Base-by-base conservation (phyloP, 2,113 vertebrate species). In the Thunnus thynnus region DNA sequence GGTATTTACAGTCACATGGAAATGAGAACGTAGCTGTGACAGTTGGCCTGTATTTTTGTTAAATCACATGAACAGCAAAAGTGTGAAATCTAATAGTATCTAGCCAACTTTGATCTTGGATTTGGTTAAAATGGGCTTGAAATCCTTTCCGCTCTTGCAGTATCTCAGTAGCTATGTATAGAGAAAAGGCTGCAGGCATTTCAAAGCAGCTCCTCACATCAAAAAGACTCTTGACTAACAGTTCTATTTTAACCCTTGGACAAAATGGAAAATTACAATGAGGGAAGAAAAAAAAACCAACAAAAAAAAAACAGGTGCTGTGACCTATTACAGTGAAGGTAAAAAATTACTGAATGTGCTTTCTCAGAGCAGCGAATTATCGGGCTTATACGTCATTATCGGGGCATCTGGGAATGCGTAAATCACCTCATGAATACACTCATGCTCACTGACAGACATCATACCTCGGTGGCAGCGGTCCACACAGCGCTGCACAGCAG, bases 401-500 rank as follows among this genome's bases (percentile, higher is more conserved):
- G 52, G 52, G 41, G 10, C 20, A 64, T 51, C 54, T 41, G 67
- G 44, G 25, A 70, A 56, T 27, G 8, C 2, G 1, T 58, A 57
- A 50, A 76, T 12, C 16, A 44, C 22, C 20, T 55, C 32, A 47
- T 72, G 60, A 62, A 80, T 60, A 72, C 50, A 72, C 1, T 18
- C 57, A 9, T 51, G 20, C 60, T 57, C 36, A 13, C 58, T 41
- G 47, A 86, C 54, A 72, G 18, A 25, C 0, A 10, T 56, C 95
- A 93, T 95, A 99, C 98, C 98, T 99, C 13, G 98, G 98, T 20
- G 97, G 97, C 55, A 99, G 91, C 76, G 98, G 98, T 74, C 98
- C 97, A 89, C 98, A 99, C n/a, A 99, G 95, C 0, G 98, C 98
- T 27, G 96, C 96, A 79, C 97, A 98, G 95, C 98, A 99, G 90